Evolutionary conservation across 1,140 invertebrate species (phyloP), one percentile per base, ranked within the genome.

Genomic region (Philaenus spumarius): DNA sequence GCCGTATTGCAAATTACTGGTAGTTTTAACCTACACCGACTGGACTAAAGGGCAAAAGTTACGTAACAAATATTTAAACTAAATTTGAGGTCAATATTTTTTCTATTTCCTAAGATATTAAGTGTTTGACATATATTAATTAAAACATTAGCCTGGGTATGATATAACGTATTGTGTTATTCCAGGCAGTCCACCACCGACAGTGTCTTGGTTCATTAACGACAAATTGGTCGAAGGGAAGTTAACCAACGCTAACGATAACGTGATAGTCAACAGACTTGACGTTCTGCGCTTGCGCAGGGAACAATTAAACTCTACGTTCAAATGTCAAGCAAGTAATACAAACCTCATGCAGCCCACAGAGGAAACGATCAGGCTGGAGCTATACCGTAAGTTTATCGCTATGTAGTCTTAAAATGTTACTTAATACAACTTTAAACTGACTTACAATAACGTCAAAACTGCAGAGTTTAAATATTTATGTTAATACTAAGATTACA

Each of bases 311-410:
- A 90, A 90, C 69, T 86, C 86, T 9, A 88, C 85, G 3, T 89
- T 86, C 73, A 90, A 87, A 71, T 93, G 91, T 71, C 84, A 86
- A 68, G 90, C 90, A 0, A 84, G 82, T 48, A 94, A 93, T 70
- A 92, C 89, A 15, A 87, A 91, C 66, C 80, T 92, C 23, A 88
- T 87, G 68, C 81, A 84, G 63, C 87, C 90, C 0, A 77, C 84
- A 45, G 87, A 90, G 70, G 86, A 85, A 69, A 85, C 81, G 55
- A 84, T 89, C 62, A 74, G 87, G 64, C 76, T 90, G 65, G 87
- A 90, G 72, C 80, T 92, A 75, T 80, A 88, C 66, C 74, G 89
- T 91, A 72, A 85, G 85, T 85, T 67, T 59, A 52, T 46, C n/a
- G n/a, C n/a, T n/a, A n/a, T n/a, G 14, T 5, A 2, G 3, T 19